Percentiles rank a stretch among this genome's conserved stretches.
phyloP scores from a whole-genome alignment of 2,797 vertebrate genomes.

The Natrix natrix region DNA sequence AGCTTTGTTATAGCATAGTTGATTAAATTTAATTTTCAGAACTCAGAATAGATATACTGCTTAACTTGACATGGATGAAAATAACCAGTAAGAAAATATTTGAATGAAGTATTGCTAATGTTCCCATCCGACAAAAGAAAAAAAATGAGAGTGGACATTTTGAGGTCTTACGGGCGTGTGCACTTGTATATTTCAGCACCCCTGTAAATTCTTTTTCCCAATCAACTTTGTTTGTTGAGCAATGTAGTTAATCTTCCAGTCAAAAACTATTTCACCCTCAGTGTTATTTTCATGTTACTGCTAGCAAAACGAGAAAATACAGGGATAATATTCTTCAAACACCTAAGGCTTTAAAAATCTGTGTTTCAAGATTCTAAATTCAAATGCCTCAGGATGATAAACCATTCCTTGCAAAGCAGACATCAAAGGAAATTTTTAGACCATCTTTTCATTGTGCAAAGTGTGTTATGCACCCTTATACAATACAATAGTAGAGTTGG shows the following conservation, averaged over 20 bases:
- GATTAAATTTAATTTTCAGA: not conserved
- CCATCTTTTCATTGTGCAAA: not conserved
- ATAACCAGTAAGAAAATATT: not conserved
- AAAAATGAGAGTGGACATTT: not conserved
- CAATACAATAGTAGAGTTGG: too few species aligned
- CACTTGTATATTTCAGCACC: not conserved
- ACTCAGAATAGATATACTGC: not conserved
- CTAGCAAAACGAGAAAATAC: not conserved
- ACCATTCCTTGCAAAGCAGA: not conserved
- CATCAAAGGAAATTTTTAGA: not conserved
- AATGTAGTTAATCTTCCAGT: not conserved
- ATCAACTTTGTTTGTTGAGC: not conserved
- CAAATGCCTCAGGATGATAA: not conserved
- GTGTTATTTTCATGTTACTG: not conserved
- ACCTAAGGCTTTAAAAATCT: not conserved
- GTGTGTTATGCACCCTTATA: not conserved
- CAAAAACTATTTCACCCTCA: not conserved
- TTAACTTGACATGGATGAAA: not conserved
- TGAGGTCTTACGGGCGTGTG: not conserved
- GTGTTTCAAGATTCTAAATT: not conserved
- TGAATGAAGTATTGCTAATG: not conserved
- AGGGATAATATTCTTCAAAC: not conserved
- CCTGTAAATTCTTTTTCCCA: not conserved
- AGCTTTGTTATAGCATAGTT: not conserved
- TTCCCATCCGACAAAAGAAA: not conserved